These are phyloP conservation scores for Aphrocallistes beatrix DNA, from an alignment of 37 sponge, comb jelly and placozoan species.

Conservation along the genomic window DNA sequence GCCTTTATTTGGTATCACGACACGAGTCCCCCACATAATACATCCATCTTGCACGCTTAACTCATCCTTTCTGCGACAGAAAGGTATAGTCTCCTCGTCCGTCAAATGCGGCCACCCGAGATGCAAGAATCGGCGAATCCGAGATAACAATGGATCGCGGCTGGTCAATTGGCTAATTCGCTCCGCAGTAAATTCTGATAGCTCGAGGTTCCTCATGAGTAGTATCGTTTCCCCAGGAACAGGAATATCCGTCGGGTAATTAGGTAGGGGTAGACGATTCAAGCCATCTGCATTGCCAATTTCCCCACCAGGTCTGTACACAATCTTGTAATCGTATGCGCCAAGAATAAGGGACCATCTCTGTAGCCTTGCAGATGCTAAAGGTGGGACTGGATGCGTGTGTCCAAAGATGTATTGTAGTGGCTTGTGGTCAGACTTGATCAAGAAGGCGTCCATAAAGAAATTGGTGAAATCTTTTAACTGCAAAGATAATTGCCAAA, in stretches of 20 bases:
- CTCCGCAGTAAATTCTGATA: neutral
- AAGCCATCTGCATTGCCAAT: neutral
- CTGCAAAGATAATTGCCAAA: conserved; percentile 23
- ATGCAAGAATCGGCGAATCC: neutral
- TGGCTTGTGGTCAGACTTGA: conserved; percentile 34
- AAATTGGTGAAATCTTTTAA: conserved; percentile 24
- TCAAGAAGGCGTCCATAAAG: conserved; percentile 25
- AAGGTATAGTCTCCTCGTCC: too few relatives aligned
- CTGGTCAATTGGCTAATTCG: conserved; percentile 25
- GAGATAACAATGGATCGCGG: conserved; percentile 21
- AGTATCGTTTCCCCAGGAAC: conserved; percentile 16
- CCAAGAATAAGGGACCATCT: conserved; percentile 21
- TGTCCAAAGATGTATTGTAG: neutral
- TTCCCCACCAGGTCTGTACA: conserved; percentile 14
- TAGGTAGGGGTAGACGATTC: conserved; percentile 6
- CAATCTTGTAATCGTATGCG: conserved; percentile 22
- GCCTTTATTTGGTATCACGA: too few relatives aligned
- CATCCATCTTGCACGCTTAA: too few relatives aligned
- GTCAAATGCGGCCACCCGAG: conserved; percentile 4
- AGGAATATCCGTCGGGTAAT: neutral
- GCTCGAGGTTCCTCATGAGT: neutral
- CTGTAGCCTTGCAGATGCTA: conserved; percentile 25
- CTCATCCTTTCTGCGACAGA: too few relatives aligned
- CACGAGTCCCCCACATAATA: too few relatives aligned
- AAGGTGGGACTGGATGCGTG: neutral